Evolutionary conservation across 2,888 invertebrate genomes (phyloP).

Genomic region (Hirtodrosophila confusa): DNA sequence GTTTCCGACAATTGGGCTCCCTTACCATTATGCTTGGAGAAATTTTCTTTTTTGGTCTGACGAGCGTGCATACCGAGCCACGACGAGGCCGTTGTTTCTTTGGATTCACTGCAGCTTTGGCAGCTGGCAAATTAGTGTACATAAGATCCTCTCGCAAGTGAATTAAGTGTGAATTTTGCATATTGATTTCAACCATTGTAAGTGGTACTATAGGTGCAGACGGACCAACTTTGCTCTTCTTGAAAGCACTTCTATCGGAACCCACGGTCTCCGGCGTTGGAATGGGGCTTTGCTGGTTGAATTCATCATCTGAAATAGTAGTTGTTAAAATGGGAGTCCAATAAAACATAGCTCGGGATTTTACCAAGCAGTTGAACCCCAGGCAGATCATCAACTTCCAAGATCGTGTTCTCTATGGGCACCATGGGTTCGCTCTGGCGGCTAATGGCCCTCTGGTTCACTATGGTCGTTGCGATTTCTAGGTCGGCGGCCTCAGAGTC

Average conservation of each 20-base stretch:
- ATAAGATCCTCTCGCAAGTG: constrained; percentile 50
- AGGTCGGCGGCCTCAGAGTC: constrained; percentile 12
- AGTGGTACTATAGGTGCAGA: constrained; percentile 18
- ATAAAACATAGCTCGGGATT: neutral
- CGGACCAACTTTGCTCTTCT: neutral
- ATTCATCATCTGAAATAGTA: constrained; percentile 40
- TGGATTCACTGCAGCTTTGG: neutral
- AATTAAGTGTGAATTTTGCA: constrained; percentile 41
- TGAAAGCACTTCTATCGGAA: neutral
- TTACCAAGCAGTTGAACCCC: constrained; percentile 35
- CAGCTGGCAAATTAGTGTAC: constrained; percentile 13
- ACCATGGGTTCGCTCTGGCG: neutral
- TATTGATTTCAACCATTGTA: constrained; percentile 69
- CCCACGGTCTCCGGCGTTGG: neutral
- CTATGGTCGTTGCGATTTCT: constrained; percentile 8
- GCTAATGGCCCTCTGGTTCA: neutral
- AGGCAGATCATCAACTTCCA: neutral
- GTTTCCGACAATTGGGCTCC: constrained; percentile 11
- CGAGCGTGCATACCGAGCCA: too few relatives aligned
- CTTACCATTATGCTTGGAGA: neutral
- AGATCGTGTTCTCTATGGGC: neutral
- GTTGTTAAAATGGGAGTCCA: too few relatives aligned
- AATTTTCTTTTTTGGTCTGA: neutral
- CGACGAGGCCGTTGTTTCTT: neutral
- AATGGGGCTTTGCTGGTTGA: neutral